A percentile compares a stretch with the other conserved stretches of the same genome.
phyloP scores from a whole-genome alignment of 2,113 vertebrate genomes.

The Pterocles gutturalis region DNA sequence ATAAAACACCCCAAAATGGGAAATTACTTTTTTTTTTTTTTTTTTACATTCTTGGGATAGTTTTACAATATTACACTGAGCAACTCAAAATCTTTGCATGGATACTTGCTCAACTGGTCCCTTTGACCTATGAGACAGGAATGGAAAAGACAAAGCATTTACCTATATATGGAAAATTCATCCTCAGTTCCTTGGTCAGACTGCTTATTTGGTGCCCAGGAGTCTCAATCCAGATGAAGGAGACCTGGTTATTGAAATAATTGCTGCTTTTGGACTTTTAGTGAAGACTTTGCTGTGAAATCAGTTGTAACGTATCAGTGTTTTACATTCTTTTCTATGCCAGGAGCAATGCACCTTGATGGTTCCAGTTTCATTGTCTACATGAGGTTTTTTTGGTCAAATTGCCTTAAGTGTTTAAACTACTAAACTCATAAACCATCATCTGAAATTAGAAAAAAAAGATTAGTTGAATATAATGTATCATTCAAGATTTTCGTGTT shows the following conservation, averaged over 20 bases:
- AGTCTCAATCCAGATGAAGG: not conserved
- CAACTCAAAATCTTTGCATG: not conserved
- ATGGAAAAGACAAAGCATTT: not conserved
- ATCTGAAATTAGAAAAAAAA: not conserved
- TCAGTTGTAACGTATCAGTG: not conserved
- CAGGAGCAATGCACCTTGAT: not conserved
- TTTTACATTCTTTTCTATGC: not conserved
- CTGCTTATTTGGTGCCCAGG: not conserved
- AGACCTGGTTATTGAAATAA: not conserved
- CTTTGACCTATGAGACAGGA: not conserved
- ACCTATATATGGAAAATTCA: not conserved
- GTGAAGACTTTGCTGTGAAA: not conserved
- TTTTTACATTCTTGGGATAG: not conserved
- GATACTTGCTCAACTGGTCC: fast-evolving
- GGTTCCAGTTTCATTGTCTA: not conserved
- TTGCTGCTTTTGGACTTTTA: not conserved
- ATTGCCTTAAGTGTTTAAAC: not conserved
- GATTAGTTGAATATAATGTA: not conserved
- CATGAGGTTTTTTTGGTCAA: not conserved
- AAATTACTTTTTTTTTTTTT: not conserved
- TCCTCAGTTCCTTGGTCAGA: not conserved
- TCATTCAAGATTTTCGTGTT: not conserved
- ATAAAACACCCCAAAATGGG: not conserved
- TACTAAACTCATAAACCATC: not conserved
- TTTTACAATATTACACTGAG: not conserved